phyloP scores from a whole-genome alignment of 2,888 invertebrate genomes.

The Lepidocyrtinus sp. region DNA sequence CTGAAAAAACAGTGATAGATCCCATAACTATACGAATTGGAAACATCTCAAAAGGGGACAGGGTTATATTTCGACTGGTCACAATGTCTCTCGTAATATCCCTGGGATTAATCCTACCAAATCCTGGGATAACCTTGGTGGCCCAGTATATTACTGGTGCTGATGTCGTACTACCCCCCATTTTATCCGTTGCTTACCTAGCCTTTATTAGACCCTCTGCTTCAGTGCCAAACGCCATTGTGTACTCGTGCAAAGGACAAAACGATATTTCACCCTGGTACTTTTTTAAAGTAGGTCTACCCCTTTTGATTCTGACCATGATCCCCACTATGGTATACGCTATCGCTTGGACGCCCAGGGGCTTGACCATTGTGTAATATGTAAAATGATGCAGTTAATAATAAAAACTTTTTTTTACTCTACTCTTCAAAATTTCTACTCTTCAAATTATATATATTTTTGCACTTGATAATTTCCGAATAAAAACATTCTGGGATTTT shows the following conservation, averaged over 20 bases:
- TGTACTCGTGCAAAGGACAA: conserved; percentile 3
- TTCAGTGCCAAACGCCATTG: conserved; percentile 32
- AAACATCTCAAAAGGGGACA: too few relatives aligned
- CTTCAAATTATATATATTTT: too few relatives aligned
- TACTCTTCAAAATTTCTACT: too few relatives aligned
- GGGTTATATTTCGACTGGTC: background rate
- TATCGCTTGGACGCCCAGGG: conserved; percentile 12
- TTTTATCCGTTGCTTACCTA: conserved; percentile 16
- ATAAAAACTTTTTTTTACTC: too few relatives aligned
- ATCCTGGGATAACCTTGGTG: conserved; percentile 5
- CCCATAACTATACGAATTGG: background rate
- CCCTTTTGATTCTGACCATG: background rate
- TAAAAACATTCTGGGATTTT: too few relatives aligned
- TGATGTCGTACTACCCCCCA: background rate
- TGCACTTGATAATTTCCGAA: too few relatives aligned
- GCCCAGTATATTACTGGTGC: background rate
- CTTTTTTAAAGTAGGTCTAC: conserved; percentile 25
- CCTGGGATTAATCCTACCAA: background rate
- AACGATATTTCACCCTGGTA: conserved; percentile 24
- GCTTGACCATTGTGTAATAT: background rate
- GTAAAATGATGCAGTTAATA: too few relatives aligned
- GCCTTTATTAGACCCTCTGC: conserved; percentile 28
- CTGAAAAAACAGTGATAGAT: background rate
- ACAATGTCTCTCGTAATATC: background rate
- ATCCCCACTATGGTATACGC: conserved; percentile 19